Evolutionary conservation across 2,888 invertebrate species (phyloP), one percentile per base, ranked within the genome.

Genomic region (Aleiodes leptofemur): DNA sequence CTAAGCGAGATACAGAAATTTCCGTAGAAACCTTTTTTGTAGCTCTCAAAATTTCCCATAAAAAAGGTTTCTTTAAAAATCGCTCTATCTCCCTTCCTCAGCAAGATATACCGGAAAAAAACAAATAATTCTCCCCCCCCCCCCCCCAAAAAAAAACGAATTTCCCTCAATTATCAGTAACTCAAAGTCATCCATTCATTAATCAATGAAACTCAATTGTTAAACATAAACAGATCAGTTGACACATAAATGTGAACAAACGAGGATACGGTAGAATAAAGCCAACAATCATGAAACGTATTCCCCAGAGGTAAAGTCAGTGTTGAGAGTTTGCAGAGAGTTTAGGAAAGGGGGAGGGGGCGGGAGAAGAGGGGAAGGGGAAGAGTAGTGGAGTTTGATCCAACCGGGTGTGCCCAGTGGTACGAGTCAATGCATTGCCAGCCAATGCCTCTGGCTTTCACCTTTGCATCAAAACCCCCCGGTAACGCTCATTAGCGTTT

Each of bases 401-500:
- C 48, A 64, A 16, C 43, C 1, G 7, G 23, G 23, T 14, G n/a
- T 68, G 43, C 31, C 14, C 14, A 66, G 73, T 73, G 29, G 56
- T 73, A 66, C 48, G 56, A 48, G 48, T 73, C 55, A 55, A 48
- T 66, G 29, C 29, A 48, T 56, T 43, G 66, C 16, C 56, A 66
- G 64, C 23, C 73, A 55, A 9, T 55, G 34, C 16, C 48, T 6
- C 23, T 73, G 53, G 43, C 73, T 48, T 23, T 48, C 64, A 64
- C 48, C 61, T 64, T 64, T 48, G 43, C 64, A 64, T 64, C 43
- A 14, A 11, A 43, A 48, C 55, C 34, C 5, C 16, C 29, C 13
- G 14, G 66, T 31, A 56, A 31, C 66, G 73, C 66, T 73, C 73
- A 73, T 73, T 66, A 73, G 73, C 23, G 73, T 66, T 68, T 31